Base-by-base conservation (phyloP, 2,888 invertebrate genomes). In the Scrobipalpa atriplicella region DNA sequence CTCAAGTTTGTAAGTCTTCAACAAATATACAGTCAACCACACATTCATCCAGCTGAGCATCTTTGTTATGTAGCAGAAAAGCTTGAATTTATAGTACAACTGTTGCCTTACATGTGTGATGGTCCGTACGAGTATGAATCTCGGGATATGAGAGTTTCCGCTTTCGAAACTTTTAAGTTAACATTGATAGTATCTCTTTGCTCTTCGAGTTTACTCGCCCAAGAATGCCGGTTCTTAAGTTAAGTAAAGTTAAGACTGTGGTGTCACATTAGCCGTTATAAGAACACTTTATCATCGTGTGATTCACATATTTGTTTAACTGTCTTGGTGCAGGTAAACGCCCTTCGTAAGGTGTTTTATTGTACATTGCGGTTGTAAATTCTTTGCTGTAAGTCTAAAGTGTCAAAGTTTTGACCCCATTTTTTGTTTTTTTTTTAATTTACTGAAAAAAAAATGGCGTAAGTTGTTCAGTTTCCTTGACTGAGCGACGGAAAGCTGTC, bases 131-230 rank as follows among this genome's bases (percentile, higher is more conserved):
- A n/a, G 47, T 47, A 72, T 71, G 72, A 67, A 68, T 74, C 72
- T 71, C 62, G 62, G 71, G 66, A 70, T 71, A 68, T 77, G 66
- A 75, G 77, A 72, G 76, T 73, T 73, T 75, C 72, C 70, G 69
- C 71, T 75, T 76, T 75, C 74, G 75, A 77, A 75, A 74, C 56
- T 61, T 77, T 61, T n/a, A 41, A 61, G 61, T 61, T 61, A 61
- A 64, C 64, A 54, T 56, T 65, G 64, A 56, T 54, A 69, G 73
- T 80, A 76, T 79, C 78, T 80, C 74, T 78, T 78, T 79, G 72
- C 75, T 72, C 74, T 77, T 76, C 13, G 56, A 74, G 72, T 75
- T 71, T 73, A 70, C 72, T 71, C 71, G 74, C 70, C 68, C 71
- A 75, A 74, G 72, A 72, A 72, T 70, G 52, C 19, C 64, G 70